Evolutionary conservation across 2,888 invertebrate species (phyloP), one percentile per base, ranked within the genome.

Genomic region (Drosophila subquinaria): DNA sequence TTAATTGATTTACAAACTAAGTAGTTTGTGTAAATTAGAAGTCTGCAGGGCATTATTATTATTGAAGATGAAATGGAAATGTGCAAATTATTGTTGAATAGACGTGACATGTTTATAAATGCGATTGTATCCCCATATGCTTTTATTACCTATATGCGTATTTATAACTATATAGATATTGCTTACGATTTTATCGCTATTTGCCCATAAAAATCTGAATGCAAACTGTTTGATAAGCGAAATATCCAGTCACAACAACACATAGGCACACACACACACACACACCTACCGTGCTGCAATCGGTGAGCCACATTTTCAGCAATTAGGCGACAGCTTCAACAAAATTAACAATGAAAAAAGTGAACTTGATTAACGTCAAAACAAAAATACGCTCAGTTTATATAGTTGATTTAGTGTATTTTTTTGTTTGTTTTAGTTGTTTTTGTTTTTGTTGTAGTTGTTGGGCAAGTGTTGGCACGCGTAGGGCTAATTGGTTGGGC

Each of bases 241-340:
- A 36, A 53, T 27, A 64, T 36, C 4, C 20, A 73, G 38, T 13
- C 5, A 43, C 20, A 51, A 17, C 23, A 23, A 52, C 38, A 33
- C 20, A 47, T 15, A 52, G 15, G 10, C 40, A 8, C 4, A 38
- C 27, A 51, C 33, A 17, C 33, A 36, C 15, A 30, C 35, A 35
- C 8, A 30, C 63, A 76, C 89, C 69, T 87, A 84, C 84, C 89
- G 89, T 64, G 17, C 71, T 57, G 45, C 84, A 84, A 64, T 89
- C 84, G 68, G 73, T 81, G 53, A 86, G 73, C 89, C 89, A 84
- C 84, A 88, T 82, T 67, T 73, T 71, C 15, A 62, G 47, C 50
- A 66, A 69, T 66, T 69, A 23, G 69, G 47, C 43, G 42, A 42
- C 36, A 59, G 13, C 42, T 17, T 63, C 36, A 50, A 53, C 38